Evolutionary conservation across 1,140 invertebrate genomes (phyloP), one percentile per base, ranked within the genome.

Genomic region (Macrostomum lignano): DNA sequence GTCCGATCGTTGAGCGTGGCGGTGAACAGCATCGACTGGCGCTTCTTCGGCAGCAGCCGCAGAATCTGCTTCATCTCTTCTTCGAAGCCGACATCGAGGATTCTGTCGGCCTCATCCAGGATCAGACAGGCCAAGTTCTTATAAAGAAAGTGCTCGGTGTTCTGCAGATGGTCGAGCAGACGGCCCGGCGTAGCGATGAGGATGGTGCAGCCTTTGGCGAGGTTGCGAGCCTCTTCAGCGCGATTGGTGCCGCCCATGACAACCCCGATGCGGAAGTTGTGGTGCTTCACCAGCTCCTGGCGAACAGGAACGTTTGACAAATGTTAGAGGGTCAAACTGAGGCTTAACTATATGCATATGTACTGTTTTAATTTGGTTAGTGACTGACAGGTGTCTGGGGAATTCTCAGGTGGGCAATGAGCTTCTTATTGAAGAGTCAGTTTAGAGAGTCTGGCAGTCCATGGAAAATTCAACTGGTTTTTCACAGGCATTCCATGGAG

Each of bases 1-100:
- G 75, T 86, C 59, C 86, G 86, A 4, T 25, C 24, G 5, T 33
- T 17, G 15, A 9, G 5, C 15, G 91, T 98, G 1, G 91, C 91
- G 60, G 84, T 93, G 48, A 98, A 98, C 21, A 98, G 53, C 79
- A 96, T 86, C 0, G 88, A 94, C 62, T 94, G 84, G 38, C 91
- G 65, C 32, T 71, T 68, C 63, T 86, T 91, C 35, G 91, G 88
- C 39, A 98, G 61, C 32, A 91, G 54, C 47, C 73, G 74, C 14
- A 98, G 71, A 43, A 98, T 94, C 61, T 86, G 73, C 52, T 86
- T 88, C 49, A 98, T 69, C 55, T 98, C 91, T 51, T 93, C 78
- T 62, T 96, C 88, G 61, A 96, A 98, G 38, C 91, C 91, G 56
- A 94, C 79, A 50, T 96, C 84, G 33, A 98, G 60, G 50, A 98